Evolutionary conservation across 1,140 invertebrate species (phyloP), one percentile per base, ranked within the genome.

Genomic region (Pseudomyrmex pallidus): DNA sequence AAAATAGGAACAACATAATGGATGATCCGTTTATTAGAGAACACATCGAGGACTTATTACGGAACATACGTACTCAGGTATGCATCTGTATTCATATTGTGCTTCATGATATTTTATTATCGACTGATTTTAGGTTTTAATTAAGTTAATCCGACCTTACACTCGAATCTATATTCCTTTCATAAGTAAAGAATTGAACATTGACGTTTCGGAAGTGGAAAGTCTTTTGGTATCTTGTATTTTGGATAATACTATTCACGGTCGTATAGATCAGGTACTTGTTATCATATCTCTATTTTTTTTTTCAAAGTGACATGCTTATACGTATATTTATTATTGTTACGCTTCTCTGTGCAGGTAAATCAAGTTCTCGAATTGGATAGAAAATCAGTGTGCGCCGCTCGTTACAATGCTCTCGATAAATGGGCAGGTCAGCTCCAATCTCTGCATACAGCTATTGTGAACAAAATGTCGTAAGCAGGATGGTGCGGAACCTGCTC

Each of bases 21-120:
- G 98, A 99, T 92, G 99, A 99, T 95, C 98, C 98, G 7, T 99
- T 99, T 94, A 99, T 99, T 91, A 95, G 98, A 90, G 99, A 99
- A 94, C 99, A 99, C 91, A 99, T 99, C 93, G 99, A 99, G 96
- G 99, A 99, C 95, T 95, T 99, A 50, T 94, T 99, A 63, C 95
- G 98, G 61, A 99, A 99, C 94, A 99, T 99, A 90, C 95, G 99
- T 83, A 99, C 99, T n/a, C 99, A 98, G 95, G 95, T 94, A 86
- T 83, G 61, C 22, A 50, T 63, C 20, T 13, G 46, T 13, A 61
- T 76, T 63, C 73, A 22, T 61, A 25, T 22, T 59, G 48, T 15
- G 13, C 50, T 80, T 70, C 15, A 3, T 5, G 17, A 20, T 73
- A 5, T 73, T 59, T 59, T 57, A 74, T 20, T 13, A 46, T n/a